Evolutionary conservation across 2,797 vertebrate species (phyloP), one percentile per base, ranked within the genome.

Genomic region (Saguinus oedipus): DNA sequence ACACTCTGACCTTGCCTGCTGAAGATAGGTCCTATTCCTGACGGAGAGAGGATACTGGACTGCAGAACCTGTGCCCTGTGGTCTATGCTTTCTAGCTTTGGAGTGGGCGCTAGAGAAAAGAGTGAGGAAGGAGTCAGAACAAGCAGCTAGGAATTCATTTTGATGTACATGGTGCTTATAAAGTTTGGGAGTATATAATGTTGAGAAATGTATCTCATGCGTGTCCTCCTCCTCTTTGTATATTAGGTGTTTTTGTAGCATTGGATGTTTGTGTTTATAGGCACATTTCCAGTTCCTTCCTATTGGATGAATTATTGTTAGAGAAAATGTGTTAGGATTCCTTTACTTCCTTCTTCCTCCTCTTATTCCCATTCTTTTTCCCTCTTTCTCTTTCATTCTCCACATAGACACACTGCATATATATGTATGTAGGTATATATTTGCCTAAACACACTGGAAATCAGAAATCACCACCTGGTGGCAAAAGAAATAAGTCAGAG

Each of bases 401-500:
- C 68, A 24, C 24, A 42, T 39, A 44, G 11, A 57, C 24, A 76
- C 24, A 57, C 42, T n/a, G 36, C 33, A 42, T 33, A 33, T 5
- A 46, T 61, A 17, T 9, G 22, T 42, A 30, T n/a, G 3, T 76
- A 44, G 15, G 39, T 33, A 3, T 64, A 82, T 2, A 59, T 82
- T 68, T n/a, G 30, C 59, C 19, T 72, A 82, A 91, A 82, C 33
- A 93, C 13, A n/a, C 42, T 83, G 55, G 48, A 74, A 88, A 88
- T 94, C 59, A 89, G 93, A 95, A 96, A 53, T 90, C 2, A 48
- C 64, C 57, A 81, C 33, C 44, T 79, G 44, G 44, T 94, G 14
- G 53, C 93, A 93, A 97, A 95, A 46, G 22, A 76, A 91, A 74
- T 39, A 92, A 72, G 72, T n/a, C 46, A 64, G 33, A 82, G 15